Evolutionary conservation across 2,888 invertebrate species (phyloP), one percentile per base, ranked within the genome.

Genomic region (Rotaria magnacalcarata): DNA sequence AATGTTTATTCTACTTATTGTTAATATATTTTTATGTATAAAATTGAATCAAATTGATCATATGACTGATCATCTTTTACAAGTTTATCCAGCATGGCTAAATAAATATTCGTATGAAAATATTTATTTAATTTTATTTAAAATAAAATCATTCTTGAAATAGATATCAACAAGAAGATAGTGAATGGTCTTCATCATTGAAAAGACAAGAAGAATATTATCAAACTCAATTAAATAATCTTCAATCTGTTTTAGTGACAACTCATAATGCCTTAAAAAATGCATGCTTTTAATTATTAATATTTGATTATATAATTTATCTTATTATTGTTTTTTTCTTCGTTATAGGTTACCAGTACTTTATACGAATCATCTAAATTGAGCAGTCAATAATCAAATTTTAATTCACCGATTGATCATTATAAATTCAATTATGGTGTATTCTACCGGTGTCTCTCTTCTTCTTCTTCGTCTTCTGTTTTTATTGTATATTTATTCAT

Each of bases 11-110:
- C 47, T 80, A n/a, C 19, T 80, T 11, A 47, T 80, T 80, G 47
- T 80, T 2, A 80, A 80, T 21, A 47, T 80, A 80, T 80, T 80
- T 80, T 47, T 80, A 80, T 80, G 80, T 47, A 4, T 80, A 10
- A 80, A 80, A 80, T 80, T 80, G 24, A 80, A 80, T 43, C 80
- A 80, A 47, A 80, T 80, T 47, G 80, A 80, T 80, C 24, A 24
- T 47, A 80, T 80, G 47, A 47, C 80, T 0, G 80, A 80, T 24
- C 47, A 47, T 4, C 47, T 80, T 47, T 24, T 80, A n/a, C 24
- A 80, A 80, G 47, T 8, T n/a, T 80, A 80, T 80, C 80, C 80
- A 21, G 0, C 47, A 24, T 80, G 47, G 47, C 10, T 80, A 4
- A 47, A 47, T 14, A 24, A 19, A 80, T 24, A 47, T 8, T 14